Conservation (phyloP, 2,888 invertebrate species). For the Drosophila neonasuta region DNA sequence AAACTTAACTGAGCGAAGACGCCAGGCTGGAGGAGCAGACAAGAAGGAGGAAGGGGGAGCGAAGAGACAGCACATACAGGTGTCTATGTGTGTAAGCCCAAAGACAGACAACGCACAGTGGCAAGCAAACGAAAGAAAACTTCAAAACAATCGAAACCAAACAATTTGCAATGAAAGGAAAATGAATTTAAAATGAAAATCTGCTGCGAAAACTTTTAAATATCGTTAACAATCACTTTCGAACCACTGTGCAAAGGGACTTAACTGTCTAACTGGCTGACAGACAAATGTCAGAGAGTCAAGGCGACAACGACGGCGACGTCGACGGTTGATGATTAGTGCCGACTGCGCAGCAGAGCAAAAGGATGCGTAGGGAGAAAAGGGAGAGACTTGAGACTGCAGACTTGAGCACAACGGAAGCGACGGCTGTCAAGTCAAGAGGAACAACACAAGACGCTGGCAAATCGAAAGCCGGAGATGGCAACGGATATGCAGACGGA, state of each 20-base stretch:
- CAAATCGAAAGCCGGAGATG: conserved; percentile 25
- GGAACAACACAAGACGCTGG: conserved; percentile 45
- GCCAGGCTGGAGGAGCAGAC: neutral
- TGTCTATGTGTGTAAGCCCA: conserved; percentile 23
- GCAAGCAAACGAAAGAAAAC: conserved; percentile 3
- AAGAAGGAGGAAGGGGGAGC: neutral
- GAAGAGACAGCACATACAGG: neutral
- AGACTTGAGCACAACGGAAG: conserved; percentile 34
- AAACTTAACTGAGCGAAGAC: conserved; percentile 31
- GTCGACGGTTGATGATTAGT: conserved; percentile 62
- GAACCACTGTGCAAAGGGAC: conserved; percentile 42
- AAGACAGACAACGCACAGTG: conserved; percentile 7
- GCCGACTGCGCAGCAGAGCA: neutral
- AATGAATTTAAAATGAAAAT: too few relatives aligned
- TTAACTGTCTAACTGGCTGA: conserved; percentile 41
- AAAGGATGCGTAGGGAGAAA: neutral
- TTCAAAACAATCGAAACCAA: neutral
- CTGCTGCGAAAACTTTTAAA: too few relatives aligned
- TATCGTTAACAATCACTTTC: neutral
- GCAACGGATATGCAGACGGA: conserved; percentile 10
- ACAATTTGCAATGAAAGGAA: too few relatives aligned
- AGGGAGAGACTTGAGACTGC: neutral
- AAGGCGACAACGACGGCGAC: conserved; percentile 46
- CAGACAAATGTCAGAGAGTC: conserved; percentile 68
- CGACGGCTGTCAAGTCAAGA: conserved; percentile 64